Evolutionary conservation across 1,140 invertebrate species (phyloP).

Genomic region (Ladona fulva): DNA sequence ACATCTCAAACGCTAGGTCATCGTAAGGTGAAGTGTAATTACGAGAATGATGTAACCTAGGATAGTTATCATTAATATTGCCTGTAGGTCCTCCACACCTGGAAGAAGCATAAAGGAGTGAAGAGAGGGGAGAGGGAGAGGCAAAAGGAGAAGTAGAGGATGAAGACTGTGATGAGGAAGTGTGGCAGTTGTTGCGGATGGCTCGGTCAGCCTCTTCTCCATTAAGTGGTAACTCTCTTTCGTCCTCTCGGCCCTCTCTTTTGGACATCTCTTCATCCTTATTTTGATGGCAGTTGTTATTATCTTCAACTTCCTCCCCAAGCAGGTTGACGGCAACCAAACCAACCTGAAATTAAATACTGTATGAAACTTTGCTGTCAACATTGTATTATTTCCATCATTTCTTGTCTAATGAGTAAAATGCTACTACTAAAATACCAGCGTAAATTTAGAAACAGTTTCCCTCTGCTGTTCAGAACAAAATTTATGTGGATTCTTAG

Average conservation of each 20-base stretch:
- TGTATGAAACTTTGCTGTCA: not conserved
- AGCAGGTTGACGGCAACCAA: slow-evolving; percentile 67
- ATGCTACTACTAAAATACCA: too few species aligned
- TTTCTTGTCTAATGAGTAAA: too few species aligned
- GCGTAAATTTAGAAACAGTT: too few species aligned
- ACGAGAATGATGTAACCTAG: slow-evolving; percentile 32
- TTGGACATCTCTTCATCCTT: not conserved
- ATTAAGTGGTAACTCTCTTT: not conserved
- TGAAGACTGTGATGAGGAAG: not conserved
- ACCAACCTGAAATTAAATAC: slow-evolving; percentile 44
- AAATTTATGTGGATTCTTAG: too few species aligned
- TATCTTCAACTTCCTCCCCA: slow-evolving; percentile 45
- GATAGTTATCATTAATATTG: slow-evolving; percentile 13
- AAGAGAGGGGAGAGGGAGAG: not conserved
- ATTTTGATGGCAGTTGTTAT: not conserved
- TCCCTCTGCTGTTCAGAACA: too few species aligned
- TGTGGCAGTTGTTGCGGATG: not conserved
- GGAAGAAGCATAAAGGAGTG: not conserved
- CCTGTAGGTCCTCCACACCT: slow-evolving; percentile 18
- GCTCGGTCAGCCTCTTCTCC: not conserved
- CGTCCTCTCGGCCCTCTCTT: not conserved
- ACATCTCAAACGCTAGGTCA: slow-evolving; percentile 95
- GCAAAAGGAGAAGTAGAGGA: not conserved
- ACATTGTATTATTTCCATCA: too few species aligned
- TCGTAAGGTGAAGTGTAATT: slow-evolving; percentile 77